Base-by-base conservation (phyloP, 2,797 vertebrate genomes). In the Eulemur rubriventer region DNA sequence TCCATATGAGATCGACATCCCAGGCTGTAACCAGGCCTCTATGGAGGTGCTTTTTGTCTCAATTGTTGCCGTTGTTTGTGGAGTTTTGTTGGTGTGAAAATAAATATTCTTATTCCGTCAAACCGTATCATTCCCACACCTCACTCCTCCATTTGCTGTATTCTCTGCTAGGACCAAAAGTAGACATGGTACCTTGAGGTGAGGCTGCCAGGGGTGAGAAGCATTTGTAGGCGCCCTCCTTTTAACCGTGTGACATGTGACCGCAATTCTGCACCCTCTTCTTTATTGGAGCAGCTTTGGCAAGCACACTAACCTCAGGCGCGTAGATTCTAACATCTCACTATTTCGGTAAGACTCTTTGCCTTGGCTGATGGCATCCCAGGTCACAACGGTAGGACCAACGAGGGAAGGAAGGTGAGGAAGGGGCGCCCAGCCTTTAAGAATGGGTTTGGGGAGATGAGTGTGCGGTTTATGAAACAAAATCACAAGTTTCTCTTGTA, bases 11-110 rank as follows among this genome's bases (percentile, higher is more conserved):
- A 16, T 3, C 52, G 4, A 73, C 2, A 69, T 70, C 46, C 75
- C 12, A 5, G 30, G 35, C 46, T 7, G 1, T 33, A 43, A 26
- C 3, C 4, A 22, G 55, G 75, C 76, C 81, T 26, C 14, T 7
- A 46, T 57, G 48, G 38, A 94, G 94, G 84, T 96, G 95, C 63
- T 43, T 98, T 95, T 63, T 79, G 61, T 89, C 78, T 59, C 89
- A 50, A 30, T 52, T 70, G 30, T 70, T 91, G 91, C 95, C 94
- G 14, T 41, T 50, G 48, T 84, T 61, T 6, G 57, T 43, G 61
- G 55, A 43, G 3, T 61, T 38, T 18, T 65, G 91, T 41, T 50
- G 28, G 82, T 72, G 17, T 65, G 87, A 96, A 92, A 65, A 84
- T 33, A 91, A 65, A 84, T 33, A 50, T 18, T 18, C 38, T 92